Percentiles rank a stretch among this genome's conserved stretches.
phyloP scores from a whole-genome alignment of 2,113 vertebrate genomes.

The Lamprologus tigripictilis region DNA sequence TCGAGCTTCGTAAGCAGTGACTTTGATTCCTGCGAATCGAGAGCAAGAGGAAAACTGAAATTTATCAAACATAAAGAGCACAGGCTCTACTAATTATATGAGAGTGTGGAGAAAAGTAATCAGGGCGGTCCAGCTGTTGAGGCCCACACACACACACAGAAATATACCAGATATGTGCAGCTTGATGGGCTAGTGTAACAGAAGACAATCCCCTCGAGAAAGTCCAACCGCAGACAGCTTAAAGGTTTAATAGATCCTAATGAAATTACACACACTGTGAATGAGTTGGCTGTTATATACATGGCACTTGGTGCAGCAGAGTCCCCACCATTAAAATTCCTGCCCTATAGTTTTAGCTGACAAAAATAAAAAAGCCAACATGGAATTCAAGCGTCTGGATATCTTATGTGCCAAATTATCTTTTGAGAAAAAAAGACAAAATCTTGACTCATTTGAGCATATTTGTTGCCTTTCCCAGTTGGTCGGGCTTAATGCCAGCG shows the following conservation, averaged over 20 bases:
- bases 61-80: not conserved
- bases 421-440: not conserved
- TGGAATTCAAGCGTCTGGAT: not conserved
- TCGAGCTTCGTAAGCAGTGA: conserved; percentile 6
- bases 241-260: conserved; percentile 42
- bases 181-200: conserved; percentile 18
- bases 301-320: not conserved
- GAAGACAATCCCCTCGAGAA: conserved; percentile 24
- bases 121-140: conserved; percentile 27
- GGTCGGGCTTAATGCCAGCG: not conserved
- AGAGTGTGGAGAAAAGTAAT: not conserved
- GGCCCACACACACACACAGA: not conserved
- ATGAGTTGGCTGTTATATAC: not conserved
- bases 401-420: not conserved
- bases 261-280: conserved; percentile 27
- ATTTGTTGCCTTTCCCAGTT: not conserved
- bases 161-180: not conserved
- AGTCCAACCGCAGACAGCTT: conserved; percentile 11
- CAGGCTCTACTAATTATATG: not conserved
- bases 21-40: not conserved
- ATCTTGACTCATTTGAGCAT: not conserved
- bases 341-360: not conserved
- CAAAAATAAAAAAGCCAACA: not conserved
- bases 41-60: not conserved
- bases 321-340: conserved; percentile 24